Evolutionary conservation across 2,797 vertebrate genomes (phyloP).

Genomic region (Coregonus suidteri): DNA sequence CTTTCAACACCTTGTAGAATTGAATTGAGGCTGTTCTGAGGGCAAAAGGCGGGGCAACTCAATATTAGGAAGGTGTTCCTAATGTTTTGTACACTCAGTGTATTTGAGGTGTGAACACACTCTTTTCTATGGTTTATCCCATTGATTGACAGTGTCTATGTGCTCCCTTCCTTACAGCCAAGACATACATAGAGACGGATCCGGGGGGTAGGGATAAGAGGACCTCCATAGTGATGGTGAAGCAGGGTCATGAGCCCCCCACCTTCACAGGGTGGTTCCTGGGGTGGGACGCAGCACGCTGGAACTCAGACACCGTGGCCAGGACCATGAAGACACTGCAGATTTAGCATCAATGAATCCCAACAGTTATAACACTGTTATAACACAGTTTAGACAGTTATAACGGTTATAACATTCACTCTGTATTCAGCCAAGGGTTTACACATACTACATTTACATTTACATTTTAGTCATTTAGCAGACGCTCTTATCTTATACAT

Average conservation of each 20-base stretch:
- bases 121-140: background rate
- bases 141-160: background rate
- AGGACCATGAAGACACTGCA: conserved; percentile 41
- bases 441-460: too few relatives aligned
- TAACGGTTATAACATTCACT: background rate
- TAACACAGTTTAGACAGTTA: too few relatives aligned
- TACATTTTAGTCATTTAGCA: too few relatives aligned
- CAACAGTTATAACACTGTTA: background rate
- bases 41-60: too few relatives aligned
- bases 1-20: too few relatives aligned
- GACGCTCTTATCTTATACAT: too few relatives aligned
- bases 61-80: too few relatives aligned
- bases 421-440: background rate
- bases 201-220: conserved; percentile 86
- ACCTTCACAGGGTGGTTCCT: conserved; percentile 95
- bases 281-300: conserved; percentile 84
- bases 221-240: conserved; percentile 83
- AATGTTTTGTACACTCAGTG: too few relatives aligned
- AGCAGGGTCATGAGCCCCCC: conserved; percentile 86
- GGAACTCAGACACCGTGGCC: conserved; percentile 62
- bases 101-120: too few relatives aligned
- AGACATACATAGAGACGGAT: conserved; percentile 85
- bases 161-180: conserved; percentile 48
- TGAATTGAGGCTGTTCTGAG: too few relatives aligned
- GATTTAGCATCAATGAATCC: conserved; percentile 34